A percentile compares a stretch with the other conserved stretches of the same genome.
Conservation (phyloP, 2,888 invertebrate species). For the Mantis religiosa region DNA sequence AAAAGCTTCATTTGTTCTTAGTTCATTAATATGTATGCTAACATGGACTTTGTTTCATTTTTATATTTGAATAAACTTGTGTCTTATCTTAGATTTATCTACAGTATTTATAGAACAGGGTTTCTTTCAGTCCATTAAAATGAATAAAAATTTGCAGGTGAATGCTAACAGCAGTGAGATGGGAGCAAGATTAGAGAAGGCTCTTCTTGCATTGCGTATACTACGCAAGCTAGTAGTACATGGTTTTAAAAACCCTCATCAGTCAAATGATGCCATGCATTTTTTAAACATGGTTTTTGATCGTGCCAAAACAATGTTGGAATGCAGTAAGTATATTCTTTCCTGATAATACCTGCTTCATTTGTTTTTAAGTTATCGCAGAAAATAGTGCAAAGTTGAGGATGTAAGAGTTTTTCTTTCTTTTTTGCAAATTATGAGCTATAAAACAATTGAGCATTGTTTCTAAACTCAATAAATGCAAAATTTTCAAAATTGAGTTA, state of each 20-base stretch:
- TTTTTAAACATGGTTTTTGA: slow-evolving; percentile 79
- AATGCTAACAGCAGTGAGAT: slow-evolving; percentile 43
- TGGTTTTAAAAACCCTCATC: slow-evolving; percentile 75
- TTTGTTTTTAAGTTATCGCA: neutral
- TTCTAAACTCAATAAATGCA: too few relatives aligned
- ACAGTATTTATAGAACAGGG: too few relatives aligned
- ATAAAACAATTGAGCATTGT: too few relatives aligned
- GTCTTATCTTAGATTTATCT: too few relatives aligned
- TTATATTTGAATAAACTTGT: too few relatives aligned
- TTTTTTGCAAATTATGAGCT: too few relatives aligned
- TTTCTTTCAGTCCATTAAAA: too few relatives aligned
- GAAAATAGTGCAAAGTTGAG: neutral
- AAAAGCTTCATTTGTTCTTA: too few relatives aligned
- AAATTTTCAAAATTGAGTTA: too few relatives aligned
- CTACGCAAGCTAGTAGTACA: slow-evolving; percentile 77
- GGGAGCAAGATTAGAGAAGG: slow-evolving; percentile 70
- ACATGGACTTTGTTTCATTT: too few relatives aligned
- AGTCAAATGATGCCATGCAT: slow-evolving; percentile 67
- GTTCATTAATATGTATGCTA: too few relatives aligned
- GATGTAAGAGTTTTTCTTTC: neutral
- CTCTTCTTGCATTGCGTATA: slow-evolving; percentile 74
- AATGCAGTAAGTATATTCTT: slow-evolving; percentile 66
- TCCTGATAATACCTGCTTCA: neutral
- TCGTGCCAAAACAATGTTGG: slow-evolving; percentile 70
- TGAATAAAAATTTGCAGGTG: neutral